phyloP scores from a whole-genome alignment of 2,797 vertebrate species.

The Neosilurus mollespiculum region DNA sequence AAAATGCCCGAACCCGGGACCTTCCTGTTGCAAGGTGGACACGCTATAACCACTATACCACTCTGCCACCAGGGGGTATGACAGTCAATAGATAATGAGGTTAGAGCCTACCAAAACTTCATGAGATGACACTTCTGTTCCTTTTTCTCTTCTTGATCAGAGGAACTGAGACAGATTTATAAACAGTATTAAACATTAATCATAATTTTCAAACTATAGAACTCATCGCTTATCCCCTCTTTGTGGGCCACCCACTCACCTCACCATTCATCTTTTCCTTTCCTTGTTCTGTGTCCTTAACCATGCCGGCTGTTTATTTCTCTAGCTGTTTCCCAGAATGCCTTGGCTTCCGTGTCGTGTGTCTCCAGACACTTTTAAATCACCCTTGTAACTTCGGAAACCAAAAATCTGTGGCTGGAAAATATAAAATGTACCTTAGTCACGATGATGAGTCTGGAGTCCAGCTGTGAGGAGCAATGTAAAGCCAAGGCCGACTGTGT shows the following conservation, averaged over 20 bases:
- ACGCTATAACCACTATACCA: too few relatives aligned
- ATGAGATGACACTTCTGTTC: not conserved
- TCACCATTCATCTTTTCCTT: conserved; percentile 34
- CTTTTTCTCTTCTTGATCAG: not conserved
- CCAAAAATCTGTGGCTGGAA: conserved; percentile 44
- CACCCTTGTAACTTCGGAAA: conserved; percentile 57
- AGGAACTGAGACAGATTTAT: not conserved
- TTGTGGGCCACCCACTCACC: conserved; percentile 41
- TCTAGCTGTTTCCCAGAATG: conserved; percentile 63
- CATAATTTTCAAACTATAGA: not conserved
- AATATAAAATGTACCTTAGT: conserved; percentile 50
- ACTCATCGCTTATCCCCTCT: not conserved
- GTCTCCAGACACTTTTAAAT: conserved; percentile 47
- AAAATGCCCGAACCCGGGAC: too few relatives aligned
- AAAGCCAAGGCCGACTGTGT: conserved; percentile 16
- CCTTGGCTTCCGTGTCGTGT: conserved; percentile 45
- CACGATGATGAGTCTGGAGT: conserved; percentile 62
- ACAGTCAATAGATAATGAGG: not conserved
- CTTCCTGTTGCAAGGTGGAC: too few relatives aligned
- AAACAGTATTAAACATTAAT: conserved; percentile 17
- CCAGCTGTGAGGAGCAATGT: conserved; percentile 66
- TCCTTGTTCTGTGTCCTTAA: conserved; percentile 49
- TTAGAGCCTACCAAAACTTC: not conserved
- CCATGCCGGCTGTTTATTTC: conserved; percentile 62
- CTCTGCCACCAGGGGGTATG: too few relatives aligned